Evolutionary conservation across 2,888 invertebrate genomes (phyloP).

Genomic region (Dryadula phaetusa): DNA sequence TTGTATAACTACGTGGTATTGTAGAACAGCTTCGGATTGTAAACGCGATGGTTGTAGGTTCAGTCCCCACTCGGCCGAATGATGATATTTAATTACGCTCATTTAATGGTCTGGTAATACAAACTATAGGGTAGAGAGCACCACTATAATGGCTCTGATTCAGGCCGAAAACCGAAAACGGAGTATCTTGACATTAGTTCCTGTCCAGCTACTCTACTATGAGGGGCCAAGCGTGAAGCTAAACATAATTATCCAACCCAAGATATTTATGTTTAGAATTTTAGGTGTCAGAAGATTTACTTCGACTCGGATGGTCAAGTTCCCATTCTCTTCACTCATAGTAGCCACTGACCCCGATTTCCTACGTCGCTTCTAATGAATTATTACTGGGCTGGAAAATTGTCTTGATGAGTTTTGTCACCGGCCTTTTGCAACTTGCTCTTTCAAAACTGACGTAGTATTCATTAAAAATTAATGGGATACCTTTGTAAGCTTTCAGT

Average conservation of each 20-base stretch:
- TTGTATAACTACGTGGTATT: no score
- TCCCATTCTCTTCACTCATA: constrained; percentile 35
- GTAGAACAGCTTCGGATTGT: no score
- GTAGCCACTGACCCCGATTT: constrained; percentile 47
- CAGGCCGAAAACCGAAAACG: no score
- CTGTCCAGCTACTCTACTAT: no score
- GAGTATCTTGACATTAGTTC: no score
- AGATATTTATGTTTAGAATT: not conserved
- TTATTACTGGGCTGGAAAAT: constrained; percentile 49
- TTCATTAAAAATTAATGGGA: constrained; percentile 34
- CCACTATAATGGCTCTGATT: no score
- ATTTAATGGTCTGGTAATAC: no score
- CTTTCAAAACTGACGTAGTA: constrained; percentile 32
- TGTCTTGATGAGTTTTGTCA: constrained; percentile 43
- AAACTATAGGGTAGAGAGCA: no score
- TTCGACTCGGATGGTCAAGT: constrained; percentile 36
- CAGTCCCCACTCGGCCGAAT: no score
- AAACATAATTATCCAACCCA: not conserved
- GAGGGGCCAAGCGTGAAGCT: no score
- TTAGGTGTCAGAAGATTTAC: constrained; percentile 38
- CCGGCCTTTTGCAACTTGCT: constrained; percentile 36
- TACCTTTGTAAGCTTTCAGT: constrained; percentile 30
- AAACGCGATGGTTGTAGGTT: no score
- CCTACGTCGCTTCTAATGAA: constrained; percentile 46
- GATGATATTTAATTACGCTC: no score